Evolutionary conservation across 1,140 invertebrate species (phyloP).

Genomic region (Metaphire vulgaris): DNA sequence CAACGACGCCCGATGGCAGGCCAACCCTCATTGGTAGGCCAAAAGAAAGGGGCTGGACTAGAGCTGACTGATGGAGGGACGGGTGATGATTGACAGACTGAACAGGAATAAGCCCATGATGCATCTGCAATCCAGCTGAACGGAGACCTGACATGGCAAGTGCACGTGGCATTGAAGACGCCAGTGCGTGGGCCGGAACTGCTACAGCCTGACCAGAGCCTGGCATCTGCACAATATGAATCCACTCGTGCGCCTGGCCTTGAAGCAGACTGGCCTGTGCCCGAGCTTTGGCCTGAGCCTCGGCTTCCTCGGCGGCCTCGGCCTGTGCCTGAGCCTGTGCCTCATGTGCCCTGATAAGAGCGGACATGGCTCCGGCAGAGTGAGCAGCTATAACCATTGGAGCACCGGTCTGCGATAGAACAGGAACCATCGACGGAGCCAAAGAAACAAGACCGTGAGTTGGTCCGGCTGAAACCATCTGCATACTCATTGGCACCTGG

Average conservation of each 20-base stretch:
- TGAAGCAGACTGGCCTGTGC: background rate
- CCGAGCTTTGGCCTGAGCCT: background rate
- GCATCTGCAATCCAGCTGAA: background rate
- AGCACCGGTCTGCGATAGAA: conserved; percentile 26
- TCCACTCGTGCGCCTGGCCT: conserved; percentile 2
- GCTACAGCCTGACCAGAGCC: background rate
- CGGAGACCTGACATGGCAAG: background rate
- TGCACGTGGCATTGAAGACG: background rate
- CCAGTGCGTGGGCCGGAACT: background rate
- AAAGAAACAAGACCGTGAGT: background rate
- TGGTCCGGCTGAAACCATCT: background rate
- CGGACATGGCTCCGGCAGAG: background rate
- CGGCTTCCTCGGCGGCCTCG: background rate
- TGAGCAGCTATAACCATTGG: conserved; percentile 21
- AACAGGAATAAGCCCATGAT: background rate
- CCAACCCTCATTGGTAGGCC: background rate
- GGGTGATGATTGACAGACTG: background rate
- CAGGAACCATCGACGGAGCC: conserved; percentile 1
- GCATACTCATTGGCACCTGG: conserved; percentile 6
- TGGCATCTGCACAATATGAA: conserved; percentile 18
- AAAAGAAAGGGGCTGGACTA: background rate
- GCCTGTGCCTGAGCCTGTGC: background rate
- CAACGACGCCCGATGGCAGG: background rate
- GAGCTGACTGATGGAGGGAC: background rate
- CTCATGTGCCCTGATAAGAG: conserved; percentile 15